Evolutionary conservation across 1,140 invertebrate species (phyloP).

Genomic region (Meloidogyne hapla): DNA sequence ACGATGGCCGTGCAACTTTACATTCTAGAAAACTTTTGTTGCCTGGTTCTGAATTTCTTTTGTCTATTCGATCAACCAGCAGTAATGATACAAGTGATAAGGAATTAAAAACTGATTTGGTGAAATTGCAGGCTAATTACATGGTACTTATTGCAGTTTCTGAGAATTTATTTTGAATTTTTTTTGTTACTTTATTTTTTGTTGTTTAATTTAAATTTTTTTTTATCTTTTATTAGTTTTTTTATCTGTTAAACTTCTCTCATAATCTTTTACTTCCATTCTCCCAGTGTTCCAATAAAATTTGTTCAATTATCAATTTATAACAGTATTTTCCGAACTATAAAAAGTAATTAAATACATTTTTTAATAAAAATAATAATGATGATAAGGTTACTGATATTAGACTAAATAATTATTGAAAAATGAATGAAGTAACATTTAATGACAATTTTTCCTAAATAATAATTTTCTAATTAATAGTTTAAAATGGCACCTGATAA

Average conservation of each 20-base stretch:
- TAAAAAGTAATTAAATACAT: too few species aligned
- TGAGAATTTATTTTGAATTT: constrained; percentile 38
- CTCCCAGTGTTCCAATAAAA: not conserved
- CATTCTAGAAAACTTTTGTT: constrained; percentile 11
- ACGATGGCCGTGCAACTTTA: constrained; percentile 40
- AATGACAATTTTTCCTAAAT: too few species aligned
- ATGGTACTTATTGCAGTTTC: constrained; percentile 46
- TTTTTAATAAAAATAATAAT: too few species aligned
- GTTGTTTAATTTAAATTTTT: not conserved
- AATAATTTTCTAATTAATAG: too few species aligned
- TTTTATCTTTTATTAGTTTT: not conserved
- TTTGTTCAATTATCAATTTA: too few species aligned
- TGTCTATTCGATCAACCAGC: constrained; percentile 37
- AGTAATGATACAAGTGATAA: constrained; percentile 10
- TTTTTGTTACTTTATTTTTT: not conserved
- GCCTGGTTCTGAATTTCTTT: constrained; percentile 33
- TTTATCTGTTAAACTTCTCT: not conserved
- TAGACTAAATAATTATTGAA: too few species aligned
- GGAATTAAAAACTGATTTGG: not conserved
- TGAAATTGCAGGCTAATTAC: constrained; percentile 43
- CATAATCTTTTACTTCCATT: not conserved
- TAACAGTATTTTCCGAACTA: too few species aligned
- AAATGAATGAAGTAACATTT: too few species aligned
- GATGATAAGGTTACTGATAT: too few species aligned
- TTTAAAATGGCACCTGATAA: constrained; percentile 1